Evolutionary conservation across 1,140 invertebrate species (phyloP), one percentile per base, ranked within the genome.

Genomic region (Cherax quadricarinatus): DNA sequence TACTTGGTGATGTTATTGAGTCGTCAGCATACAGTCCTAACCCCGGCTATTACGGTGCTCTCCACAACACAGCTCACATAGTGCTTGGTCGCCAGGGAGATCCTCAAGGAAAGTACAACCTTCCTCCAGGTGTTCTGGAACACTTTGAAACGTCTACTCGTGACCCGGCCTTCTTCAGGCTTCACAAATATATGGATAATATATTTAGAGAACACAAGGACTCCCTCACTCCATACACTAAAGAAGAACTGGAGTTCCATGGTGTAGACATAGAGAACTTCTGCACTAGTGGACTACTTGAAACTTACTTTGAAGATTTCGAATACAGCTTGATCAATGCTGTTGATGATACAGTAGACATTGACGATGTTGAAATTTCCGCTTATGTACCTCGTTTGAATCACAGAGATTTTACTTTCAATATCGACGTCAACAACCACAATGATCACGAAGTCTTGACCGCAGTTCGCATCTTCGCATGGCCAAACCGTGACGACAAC

Each of bases 131-230:
- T 53, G 88, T 89, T 21, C 48, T 89, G 60, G 80, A 89, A 49
- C 88, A 89, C 70, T 89, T 89, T 53, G 88, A 89, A 60, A 89
- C 88, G 1, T 60, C 88, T 48, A 89, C 88, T 4, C 80, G 88
- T 24, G 88, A 89, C 24, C 88, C 88, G 3, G 41, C 60, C 21
- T 89, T 89, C 88, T 89, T 89, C 82, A 60, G 88, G 18, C 81
- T 89, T 30, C 88, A 89, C 51, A 89, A 89, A 53, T 89, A 89
- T 80, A 89, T 89, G 88, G 88, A 89, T 89, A 83, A 78, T n/a
- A 89, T 89, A 60, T 89, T 89, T 62, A 66, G 66, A 24, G 62
- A 83, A 57, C 88, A 89, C 48, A 89, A 89, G 62, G 79, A 89
- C 62, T 49, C 18, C 30, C 89, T 91, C 24, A 73, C 83, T 41